Evolutionary conservation across 2,113 vertebrate species (phyloP).

Genomic region (Leptocoma aspasia): DNA sequence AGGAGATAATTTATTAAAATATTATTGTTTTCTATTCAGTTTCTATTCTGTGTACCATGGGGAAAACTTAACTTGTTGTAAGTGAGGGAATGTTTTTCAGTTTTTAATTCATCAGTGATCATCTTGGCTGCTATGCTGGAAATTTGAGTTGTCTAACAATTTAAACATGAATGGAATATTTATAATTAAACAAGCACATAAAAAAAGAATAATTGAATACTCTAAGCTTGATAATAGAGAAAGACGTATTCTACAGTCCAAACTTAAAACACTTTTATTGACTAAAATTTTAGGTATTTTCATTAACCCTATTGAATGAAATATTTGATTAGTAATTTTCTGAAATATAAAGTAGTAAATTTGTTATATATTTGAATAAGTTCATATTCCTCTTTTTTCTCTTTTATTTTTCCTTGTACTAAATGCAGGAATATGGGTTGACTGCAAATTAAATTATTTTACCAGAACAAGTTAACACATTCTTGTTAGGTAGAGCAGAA

Average conservation of each 20-base stretch:
- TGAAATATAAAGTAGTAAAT: neutral
- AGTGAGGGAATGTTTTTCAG: fast-evolving
- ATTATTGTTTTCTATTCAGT: neutral
- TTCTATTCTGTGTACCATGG: neutral
- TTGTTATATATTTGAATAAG: neutral
- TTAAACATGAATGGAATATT: neutral
- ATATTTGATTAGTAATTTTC: neutral
- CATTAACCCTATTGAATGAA: neutral
- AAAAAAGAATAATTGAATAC: neutral
- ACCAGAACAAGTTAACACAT: neutral
- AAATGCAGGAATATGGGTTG: neutral
- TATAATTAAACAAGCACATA: neutral
- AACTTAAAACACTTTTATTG: neutral
- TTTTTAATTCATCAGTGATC: neutral
- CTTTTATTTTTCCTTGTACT: neutral
- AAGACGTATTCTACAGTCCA: neutral
- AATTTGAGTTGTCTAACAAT: neutral
- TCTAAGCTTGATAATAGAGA: neutral
- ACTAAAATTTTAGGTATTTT: neutral
- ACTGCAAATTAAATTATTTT: neutral
- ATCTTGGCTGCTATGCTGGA: neutral
- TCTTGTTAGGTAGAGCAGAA: neutral
- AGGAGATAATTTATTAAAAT: neutral
- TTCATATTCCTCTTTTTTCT: neutral
- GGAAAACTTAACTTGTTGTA: neutral